These are phyloP conservation scores for Therioaphis trifolii DNA, from an alignment of 2,888 invertebrate genomes.

Conservation along the genomic window DNA sequence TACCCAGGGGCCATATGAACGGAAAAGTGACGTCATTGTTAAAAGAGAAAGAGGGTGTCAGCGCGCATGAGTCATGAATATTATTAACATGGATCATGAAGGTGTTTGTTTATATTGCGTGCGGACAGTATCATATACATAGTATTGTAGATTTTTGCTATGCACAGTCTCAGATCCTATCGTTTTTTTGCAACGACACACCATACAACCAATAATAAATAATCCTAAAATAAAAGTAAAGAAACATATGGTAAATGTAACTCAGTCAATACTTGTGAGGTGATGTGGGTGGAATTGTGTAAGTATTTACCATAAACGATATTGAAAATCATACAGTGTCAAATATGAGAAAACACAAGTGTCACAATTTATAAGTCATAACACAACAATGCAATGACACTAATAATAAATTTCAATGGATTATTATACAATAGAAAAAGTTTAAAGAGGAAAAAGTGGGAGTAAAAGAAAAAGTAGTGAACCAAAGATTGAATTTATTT, in stretches of 20 bases:
- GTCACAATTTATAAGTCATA: background rate
- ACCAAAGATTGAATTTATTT: conserved; percentile 9
- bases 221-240: conserved; percentile 27
- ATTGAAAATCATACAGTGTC: conserved; percentile 4
- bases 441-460: conserved; percentile 24
- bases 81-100: conserved; percentile 53
- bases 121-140: conserved; percentile 16
- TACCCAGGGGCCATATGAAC: conserved; percentile 60
- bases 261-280: background rate
- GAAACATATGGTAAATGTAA: conserved; percentile 12
- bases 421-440: conserved; percentile 17
- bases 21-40: conserved; percentile 57
- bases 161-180: conserved; percentile 20
- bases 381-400: conserved; percentile 19
- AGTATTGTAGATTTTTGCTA: conserved; percentile 13
- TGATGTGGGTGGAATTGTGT: conserved; percentile 7
- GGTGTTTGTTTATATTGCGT: conserved; percentile 56
- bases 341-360: conserved; percentile 23
- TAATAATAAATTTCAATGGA: conserved; percentile 34
- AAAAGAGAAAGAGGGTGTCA: conserved; percentile 57
- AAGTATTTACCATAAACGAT: conserved; percentile 15
- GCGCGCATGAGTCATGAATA: conserved; percentile 55
- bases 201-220: conserved; percentile 23
- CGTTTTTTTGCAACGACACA: conserved; percentile 27
- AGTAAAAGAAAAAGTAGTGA: conserved; percentile 1